These are phyloP conservation scores for Lasioglossum pauxillum DNA, from an alignment of 2,888 invertebrate genomes.

Conservation along the genomic window DNA sequence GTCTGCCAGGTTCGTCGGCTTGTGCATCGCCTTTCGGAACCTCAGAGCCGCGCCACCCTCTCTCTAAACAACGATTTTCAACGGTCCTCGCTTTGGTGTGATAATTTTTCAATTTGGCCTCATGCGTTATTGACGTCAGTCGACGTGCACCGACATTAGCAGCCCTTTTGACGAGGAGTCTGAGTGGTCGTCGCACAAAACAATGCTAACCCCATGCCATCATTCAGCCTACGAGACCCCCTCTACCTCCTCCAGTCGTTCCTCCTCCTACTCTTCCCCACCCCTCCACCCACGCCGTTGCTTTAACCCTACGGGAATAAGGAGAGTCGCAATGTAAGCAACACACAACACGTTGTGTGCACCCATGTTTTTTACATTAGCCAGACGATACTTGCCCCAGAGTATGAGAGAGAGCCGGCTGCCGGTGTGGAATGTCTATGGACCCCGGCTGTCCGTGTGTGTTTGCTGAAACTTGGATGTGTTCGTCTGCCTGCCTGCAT, in stretches of 20 bases:
- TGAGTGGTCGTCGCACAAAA: slow-evolving; percentile 72
- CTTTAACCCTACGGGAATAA: slow-evolving; percentile 75
- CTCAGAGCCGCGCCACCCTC: slow-evolving; percentile 62
- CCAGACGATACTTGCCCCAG: slow-evolving; percentile 82
- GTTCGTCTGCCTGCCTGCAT: slow-evolving; percentile 45
- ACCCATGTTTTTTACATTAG: slow-evolving; percentile 82
- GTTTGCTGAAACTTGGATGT: slow-evolving; percentile 63
- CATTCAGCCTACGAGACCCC: slow-evolving; percentile 35
- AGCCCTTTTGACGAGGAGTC: slow-evolving; percentile 79
- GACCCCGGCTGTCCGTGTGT: slow-evolving; percentile 42
- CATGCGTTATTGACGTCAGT: slow-evolving; percentile 81
- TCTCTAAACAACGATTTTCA: slow-evolving; percentile 69
- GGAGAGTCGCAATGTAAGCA: slow-evolving; percentile 79
- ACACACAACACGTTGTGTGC: slow-evolving; percentile 75
- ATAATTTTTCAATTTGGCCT: slow-evolving; percentile 84
- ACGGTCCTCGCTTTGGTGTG: slow-evolving; percentile 78
- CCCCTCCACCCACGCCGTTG: slow-evolving; percentile 52
- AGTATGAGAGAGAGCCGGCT: slow-evolving; percentile 69
- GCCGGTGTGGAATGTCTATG: slow-evolving; percentile 68
- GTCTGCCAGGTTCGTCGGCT: slow-evolving; percentile 17
- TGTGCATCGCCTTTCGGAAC: slow-evolving; percentile 30
- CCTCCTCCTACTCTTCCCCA: background rate
- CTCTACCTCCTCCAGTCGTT: background rate
- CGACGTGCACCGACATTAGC: slow-evolving; percentile 69
- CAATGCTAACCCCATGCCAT: slow-evolving; percentile 73